Base-by-base conservation (phyloP, 2,797 vertebrate genomes). In the Lates japonicus region DNA sequence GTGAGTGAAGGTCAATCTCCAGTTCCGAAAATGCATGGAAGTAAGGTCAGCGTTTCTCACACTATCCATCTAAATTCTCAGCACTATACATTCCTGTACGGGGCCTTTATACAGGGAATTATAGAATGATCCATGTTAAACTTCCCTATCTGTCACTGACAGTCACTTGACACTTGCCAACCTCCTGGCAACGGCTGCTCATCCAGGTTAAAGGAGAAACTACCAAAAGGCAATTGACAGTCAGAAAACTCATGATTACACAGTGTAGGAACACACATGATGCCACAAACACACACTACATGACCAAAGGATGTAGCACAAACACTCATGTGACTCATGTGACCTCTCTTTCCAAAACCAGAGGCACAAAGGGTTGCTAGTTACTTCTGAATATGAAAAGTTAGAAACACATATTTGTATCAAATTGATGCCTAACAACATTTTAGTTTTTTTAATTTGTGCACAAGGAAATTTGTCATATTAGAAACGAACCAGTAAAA, bases 21-120 rank as follows among this genome's bases (percentile, higher is more conserved):
- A 77, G 9, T 11, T 67, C 60, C 17, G 19, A 19, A 72, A 84
- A 85, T 62, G 49, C 55, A 49, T 74, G 60, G 39, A 76, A 87
- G 84, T 76, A 66, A 81, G 69, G 57, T 79, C 46, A 44, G 48
- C 42, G 48, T 33, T 60, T 55, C 70, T 66, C 31, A 51, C 76
- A 74, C 71, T 70, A 81, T 73, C 64, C 48, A 64, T 72, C 39
- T 71, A 60, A 22, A 22, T 64, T 85, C 55, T 67, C 57, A 83
- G 46, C 49, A 57, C 46, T 48, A 41, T 54, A 52, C 31, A 80
- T 61, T 52, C 48, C 67, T 16, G 48, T 44, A 55, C 61, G 41
- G 70, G 51, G 22, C 35, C 52, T 13, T 29, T 54, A 29, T 29
- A 29, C 25, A 29, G 25, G 25, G 25, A 29, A 29, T 29, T 29